phyloP scores from a whole-genome alignment of 2,888 invertebrate species.

The Pseudeuparius sepicola region DNA sequence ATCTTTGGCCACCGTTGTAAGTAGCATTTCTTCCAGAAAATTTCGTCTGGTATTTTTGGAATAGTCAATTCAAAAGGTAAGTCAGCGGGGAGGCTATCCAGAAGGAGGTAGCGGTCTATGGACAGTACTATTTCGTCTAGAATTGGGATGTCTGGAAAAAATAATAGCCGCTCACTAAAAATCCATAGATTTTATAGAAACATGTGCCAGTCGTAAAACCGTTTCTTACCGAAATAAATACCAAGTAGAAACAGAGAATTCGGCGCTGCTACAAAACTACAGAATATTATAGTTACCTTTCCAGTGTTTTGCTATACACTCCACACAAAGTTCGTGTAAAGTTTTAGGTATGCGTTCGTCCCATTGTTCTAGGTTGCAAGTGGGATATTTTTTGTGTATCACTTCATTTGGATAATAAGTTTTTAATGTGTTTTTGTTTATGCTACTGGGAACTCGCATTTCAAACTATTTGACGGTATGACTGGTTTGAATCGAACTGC shows the following conservation, averaged over 20 bases:
- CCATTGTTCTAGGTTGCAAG: slow-evolving; percentile 26
- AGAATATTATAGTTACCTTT: slow-evolving; percentile 24
- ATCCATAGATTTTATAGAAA: no score
- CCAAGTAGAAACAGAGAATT: no score
- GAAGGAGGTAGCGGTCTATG: slow-evolving; percentile 28
- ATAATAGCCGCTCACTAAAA: no score
- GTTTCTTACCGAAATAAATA: no score
- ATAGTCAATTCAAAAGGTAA: slow-evolving; percentile 31
- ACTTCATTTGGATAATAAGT: slow-evolving; percentile 23
- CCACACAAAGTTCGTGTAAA: slow-evolving; percentile 28
- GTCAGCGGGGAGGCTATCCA: slow-evolving; percentile 31
- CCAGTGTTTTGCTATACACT: slow-evolving; percentile 29
- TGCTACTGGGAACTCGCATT: slow-evolving; percentile 29
- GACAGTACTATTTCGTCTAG: slow-evolving; percentile 28
- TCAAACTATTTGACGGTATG: slow-evolving; percentile 14
- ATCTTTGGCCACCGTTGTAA: slow-evolving; percentile 30
- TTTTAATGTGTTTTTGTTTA: slow-evolving; percentile 27
- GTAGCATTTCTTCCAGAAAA: slow-evolving; percentile 34
- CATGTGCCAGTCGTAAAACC: no score
- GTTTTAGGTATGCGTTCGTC: slow-evolving; percentile 24
- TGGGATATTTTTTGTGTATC: slow-evolving; percentile 16
- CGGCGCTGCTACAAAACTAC: no score
- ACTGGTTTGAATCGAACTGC: background rate
- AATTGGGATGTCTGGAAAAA: slow-evolving; percentile 29
- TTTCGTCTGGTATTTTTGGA: slow-evolving; percentile 30